A percentile compares a stretch with the other conserved stretches of the same genome.
Evolutionary conservation across 1,140 invertebrate species (phyloP).

Genomic region (Conopomorpha cramerella): DNA sequence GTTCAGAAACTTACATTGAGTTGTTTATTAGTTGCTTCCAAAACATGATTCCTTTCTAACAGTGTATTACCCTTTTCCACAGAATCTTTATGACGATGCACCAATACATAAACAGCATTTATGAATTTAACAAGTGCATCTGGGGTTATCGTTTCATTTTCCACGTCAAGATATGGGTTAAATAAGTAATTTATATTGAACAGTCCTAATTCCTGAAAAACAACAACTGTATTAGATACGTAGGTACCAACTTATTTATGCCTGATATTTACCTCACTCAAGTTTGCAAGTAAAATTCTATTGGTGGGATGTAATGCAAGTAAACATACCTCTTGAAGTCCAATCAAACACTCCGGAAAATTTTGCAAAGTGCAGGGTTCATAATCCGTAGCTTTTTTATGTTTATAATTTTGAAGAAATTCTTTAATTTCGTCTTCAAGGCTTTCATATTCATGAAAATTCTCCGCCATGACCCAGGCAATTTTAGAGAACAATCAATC

Average conservation of each 20-base stretch:
- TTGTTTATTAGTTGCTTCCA: slow-evolving; percentile 39
- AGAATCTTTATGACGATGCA: slow-evolving; percentile 29
- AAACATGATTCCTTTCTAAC: slow-evolving; percentile 28
- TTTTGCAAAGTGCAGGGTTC: slow-evolving; percentile 40
- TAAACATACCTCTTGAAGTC: slow-evolving; percentile 28
- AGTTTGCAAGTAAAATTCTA: too few species aligned
- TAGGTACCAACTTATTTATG: too few species aligned
- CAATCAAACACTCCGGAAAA: slow-evolving; percentile 39
- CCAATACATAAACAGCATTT: slow-evolving; percentile 32
- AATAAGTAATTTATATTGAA: slow-evolving; percentile 38
- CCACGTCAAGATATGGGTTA: slow-evolving; percentile 34
- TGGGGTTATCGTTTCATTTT: slow-evolving; percentile 17
- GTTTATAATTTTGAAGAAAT: slow-evolving; percentile 37
- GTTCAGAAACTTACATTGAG: slow-evolving; percentile 23
- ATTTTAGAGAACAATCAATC: too few species aligned
- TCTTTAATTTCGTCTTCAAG: slow-evolving; percentile 45
- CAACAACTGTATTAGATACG: slow-evolving; percentile 1
- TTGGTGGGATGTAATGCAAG: not conserved
- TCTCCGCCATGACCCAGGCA: too few species aligned
- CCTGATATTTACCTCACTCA: too few species aligned
- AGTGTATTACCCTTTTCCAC: slow-evolving; percentile 24
- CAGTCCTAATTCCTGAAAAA: slow-evolving; percentile 33
- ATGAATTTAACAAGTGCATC: slow-evolving; percentile 34
- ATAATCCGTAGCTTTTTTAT: slow-evolving; percentile 32
- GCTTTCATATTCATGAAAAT: slow-evolving; percentile 30